Percentiles rank a stretch among this genome's conserved stretches.
phyloP scores from a whole-genome alignment of 2,797 vertebrate species.

The Pipistrellus kuhlii region DNA sequence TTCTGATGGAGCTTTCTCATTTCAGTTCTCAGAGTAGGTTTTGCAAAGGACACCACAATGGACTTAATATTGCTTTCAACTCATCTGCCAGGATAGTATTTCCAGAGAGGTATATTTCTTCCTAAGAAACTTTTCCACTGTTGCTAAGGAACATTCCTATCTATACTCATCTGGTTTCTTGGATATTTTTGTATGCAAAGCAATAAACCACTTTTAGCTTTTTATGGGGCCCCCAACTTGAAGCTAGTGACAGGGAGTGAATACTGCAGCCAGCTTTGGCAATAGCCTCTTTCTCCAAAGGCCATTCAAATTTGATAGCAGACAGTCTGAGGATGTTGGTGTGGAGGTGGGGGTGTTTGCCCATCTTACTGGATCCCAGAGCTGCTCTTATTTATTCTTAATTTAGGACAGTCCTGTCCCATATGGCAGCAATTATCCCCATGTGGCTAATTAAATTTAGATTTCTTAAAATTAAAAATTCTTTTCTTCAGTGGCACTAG shows the following conservation, averaged over 20 bases:
- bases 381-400: background rate
- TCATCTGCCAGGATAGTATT: slow-evolving; percentile 44
- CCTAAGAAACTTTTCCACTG: slow-evolving; percentile 4
- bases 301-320: background rate
- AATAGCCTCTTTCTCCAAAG: slow-evolving; percentile 35
- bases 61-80: background rate
- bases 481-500: background rate
- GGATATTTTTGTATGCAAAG: slow-evolving; percentile 59
- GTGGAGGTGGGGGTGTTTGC: no score
- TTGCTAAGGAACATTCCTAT: slow-evolving; percentile 50
- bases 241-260: background rate
- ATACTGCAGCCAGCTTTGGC: background rate
- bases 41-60: background rate
- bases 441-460: background rate
- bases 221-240: slow-evolving; percentile 14
- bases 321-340: background rate
- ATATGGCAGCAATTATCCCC: background rate
- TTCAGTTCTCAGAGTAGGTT: background rate
- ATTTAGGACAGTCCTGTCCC: background rate
- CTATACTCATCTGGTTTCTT: slow-evolving; percentile 52
- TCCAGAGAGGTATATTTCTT: slow-evolving; percentile 32
- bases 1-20: background rate
- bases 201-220: slow-evolving; percentile 57
- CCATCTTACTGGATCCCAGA: background rate
- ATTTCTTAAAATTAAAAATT: slow-evolving; percentile 24